Conservation (phyloP, 2,888 invertebrate genomes). For the Synanthedon myopaeformis region DNA sequence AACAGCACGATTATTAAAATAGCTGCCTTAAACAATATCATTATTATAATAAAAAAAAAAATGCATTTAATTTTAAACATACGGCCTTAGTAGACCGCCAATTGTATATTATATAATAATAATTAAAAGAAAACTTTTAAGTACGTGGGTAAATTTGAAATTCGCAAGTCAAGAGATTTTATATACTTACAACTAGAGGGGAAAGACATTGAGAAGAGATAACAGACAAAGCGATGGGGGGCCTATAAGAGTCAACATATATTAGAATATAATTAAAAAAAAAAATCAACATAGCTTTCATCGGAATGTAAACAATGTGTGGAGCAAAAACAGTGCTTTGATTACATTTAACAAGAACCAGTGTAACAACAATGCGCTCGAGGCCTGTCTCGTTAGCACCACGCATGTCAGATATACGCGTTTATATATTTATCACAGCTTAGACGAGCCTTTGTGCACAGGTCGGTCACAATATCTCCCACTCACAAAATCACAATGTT, state of each 20-base stretch:
- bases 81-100: slow-evolving; percentile 42
- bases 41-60: slow-evolving; percentile 30
- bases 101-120: slow-evolving; percentile 11
- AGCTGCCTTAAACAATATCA: slow-evolving; percentile 45
- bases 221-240: slow-evolving; percentile 50
- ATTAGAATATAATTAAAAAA: slow-evolving; percentile 53
- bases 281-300: slow-evolving; percentile 61
- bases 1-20: slow-evolving; percentile 47
- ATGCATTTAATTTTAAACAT: slow-evolving; percentile 62
- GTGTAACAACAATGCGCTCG: slow-evolving; percentile 52
- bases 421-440: slow-evolving; percentile 12
- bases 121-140: slow-evolving; percentile 32
- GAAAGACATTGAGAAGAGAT: slow-evolving; percentile 40
- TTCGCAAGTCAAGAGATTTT: slow-evolving; percentile 52
- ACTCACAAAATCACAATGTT: too few species aligned
- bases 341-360: slow-evolving; percentile 54
- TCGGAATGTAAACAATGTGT: slow-evolving; percentile 66
- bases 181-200: slow-evolving; percentile 39
- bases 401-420: slow-evolving; percentile 26
- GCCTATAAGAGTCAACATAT: slow-evolving; percentile 37
- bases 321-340: slow-evolving; percentile 55
- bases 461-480: too few species aligned
- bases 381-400: slow-evolving; percentile 60
- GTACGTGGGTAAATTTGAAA: slow-evolving; percentile 52
- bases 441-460: neutral